phyloP scores from a whole-genome alignment of 2,113 vertebrate genomes.

The Taurulus bubalis region DNA sequence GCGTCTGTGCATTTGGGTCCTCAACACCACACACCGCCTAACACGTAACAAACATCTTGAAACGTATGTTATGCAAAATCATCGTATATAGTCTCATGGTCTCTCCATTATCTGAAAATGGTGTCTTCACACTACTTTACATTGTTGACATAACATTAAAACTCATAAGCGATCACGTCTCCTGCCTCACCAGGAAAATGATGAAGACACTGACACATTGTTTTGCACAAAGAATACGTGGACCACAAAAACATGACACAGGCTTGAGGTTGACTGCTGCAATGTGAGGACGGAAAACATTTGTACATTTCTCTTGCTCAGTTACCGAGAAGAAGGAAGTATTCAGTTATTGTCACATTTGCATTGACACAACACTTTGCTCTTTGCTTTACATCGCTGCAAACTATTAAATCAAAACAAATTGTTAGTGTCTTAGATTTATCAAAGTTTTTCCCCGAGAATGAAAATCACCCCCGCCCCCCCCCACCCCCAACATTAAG shows the following conservation, averaged over 20 bases:
- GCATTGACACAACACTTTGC: background rate
- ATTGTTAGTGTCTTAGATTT: background rate
- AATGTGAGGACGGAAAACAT: constrained; percentile 1
- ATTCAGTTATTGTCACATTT: background rate
- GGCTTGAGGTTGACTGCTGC: constrained; percentile 10
- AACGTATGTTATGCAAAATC: background rate
- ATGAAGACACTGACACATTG: background rate
- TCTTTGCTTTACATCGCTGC: background rate
- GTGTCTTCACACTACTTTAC: background rate
- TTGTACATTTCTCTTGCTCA: background rate
- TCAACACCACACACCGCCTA: too few species aligned
- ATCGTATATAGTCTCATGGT: background rate
- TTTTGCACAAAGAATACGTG: background rate
- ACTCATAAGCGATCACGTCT: background rate
- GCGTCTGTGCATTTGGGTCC: too few species aligned
- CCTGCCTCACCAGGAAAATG: background rate
- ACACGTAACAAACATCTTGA: background rate
- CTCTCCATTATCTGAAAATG: background rate
- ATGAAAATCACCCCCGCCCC: too few species aligned
- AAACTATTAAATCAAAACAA: background rate
- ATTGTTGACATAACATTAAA: background rate
- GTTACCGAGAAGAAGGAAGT: constrained; percentile 20
- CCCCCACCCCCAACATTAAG: too few species aligned
- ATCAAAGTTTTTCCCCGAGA: background rate
- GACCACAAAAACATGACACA: background rate